A percentile compares a stretch with the other conserved stretches of the same genome.
phyloP scores from a whole-genome alignment of 2,113 vertebrate genomes.

The Heterotilapia buettikoferi region DNA sequence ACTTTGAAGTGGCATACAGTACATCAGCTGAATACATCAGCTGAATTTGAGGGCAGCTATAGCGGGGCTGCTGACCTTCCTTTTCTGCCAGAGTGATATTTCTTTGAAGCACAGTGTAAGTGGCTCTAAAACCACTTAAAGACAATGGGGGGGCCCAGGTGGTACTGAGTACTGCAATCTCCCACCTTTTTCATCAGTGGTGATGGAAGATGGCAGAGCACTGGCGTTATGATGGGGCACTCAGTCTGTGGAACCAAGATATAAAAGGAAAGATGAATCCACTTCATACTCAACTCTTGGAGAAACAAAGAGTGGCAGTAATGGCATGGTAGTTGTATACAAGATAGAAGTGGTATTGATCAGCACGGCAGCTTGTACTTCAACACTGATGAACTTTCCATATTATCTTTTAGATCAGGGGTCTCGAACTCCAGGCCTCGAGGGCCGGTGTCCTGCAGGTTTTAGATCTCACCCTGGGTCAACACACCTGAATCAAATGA shows the following conservation, averaged over 20 bases:
- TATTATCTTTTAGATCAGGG: not conserved
- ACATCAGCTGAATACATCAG: not conserved
- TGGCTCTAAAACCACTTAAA: slow-evolving; percentile 16
- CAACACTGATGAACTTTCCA: not conserved
- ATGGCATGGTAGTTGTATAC: not conserved
- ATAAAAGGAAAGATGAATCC: slow-evolving; percentile 2
- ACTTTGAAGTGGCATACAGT: not conserved
- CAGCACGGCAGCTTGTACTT: not conserved
- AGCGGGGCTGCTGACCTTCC: not conserved
- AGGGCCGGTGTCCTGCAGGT: no score
- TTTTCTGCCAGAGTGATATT: not conserved
- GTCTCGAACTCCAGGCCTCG: no score
- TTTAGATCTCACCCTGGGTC: no score
- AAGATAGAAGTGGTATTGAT: not conserved
- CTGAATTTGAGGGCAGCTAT: not conserved
- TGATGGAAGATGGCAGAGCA: slow-evolving; percentile 11
- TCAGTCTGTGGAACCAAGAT: not conserved
- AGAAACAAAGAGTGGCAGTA: not conserved
- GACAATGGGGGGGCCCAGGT: not conserved
- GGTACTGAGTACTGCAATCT: not conserved
- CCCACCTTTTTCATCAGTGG: slow-evolving; percentile 25
- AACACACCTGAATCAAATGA: no score
- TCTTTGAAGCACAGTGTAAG: not conserved
- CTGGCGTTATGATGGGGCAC: not conserved
- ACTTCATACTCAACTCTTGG: not conserved